phyloP scores from a whole-genome alignment of 2,888 invertebrate genomes.

The Ochlodes sylvanus region DNA sequence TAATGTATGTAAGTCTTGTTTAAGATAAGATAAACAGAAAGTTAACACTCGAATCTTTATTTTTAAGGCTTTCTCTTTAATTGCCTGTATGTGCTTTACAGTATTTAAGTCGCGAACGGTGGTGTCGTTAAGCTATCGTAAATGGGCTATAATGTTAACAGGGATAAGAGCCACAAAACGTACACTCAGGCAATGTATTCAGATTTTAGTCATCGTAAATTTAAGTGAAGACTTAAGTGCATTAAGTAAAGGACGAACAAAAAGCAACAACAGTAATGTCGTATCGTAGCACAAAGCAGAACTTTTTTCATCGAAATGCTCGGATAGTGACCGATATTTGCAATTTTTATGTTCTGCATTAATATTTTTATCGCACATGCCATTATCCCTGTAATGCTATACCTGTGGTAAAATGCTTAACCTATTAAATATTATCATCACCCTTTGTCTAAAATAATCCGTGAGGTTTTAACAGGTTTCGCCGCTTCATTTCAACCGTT shows the following conservation, averaged over 20 bases:
- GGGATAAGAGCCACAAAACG: constrained; percentile 31
- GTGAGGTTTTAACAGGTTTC: too few relatives aligned
- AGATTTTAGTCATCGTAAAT: constrained; percentile 34
- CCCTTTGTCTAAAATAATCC: too few relatives aligned
- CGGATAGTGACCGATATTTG: neutral
- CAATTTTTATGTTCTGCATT: neutral
- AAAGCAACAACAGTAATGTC: constrained; percentile 19
- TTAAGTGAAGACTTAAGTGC: constrained; percentile 32
- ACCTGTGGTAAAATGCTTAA: too few relatives aligned
- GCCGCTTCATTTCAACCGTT: too few relatives aligned
- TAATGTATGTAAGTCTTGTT: constrained; percentile 57
- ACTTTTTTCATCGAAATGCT: constrained; percentile 5
- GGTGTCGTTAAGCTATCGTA: constrained; percentile 56
- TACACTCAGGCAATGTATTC: constrained; percentile 26
- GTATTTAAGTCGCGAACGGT: constrained; percentile 61
- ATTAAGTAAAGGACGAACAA: constrained; percentile 30
- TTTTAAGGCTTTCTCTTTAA: constrained; percentile 67
- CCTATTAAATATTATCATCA: too few relatives aligned
- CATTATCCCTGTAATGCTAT: neutral
- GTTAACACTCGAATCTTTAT: constrained; percentile 60
- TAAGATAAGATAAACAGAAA: constrained; percentile 61
- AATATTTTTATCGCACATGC: neutral
- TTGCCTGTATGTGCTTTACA: constrained; percentile 54
- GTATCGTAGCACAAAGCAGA: constrained; percentile 7
- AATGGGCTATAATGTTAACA: constrained; percentile 34